Percentiles rank a stretch among this genome's conserved stretches.
Conservation (phyloP, 2,113 vertebrate species). For the Romanogobio albipinnatus region DNA sequence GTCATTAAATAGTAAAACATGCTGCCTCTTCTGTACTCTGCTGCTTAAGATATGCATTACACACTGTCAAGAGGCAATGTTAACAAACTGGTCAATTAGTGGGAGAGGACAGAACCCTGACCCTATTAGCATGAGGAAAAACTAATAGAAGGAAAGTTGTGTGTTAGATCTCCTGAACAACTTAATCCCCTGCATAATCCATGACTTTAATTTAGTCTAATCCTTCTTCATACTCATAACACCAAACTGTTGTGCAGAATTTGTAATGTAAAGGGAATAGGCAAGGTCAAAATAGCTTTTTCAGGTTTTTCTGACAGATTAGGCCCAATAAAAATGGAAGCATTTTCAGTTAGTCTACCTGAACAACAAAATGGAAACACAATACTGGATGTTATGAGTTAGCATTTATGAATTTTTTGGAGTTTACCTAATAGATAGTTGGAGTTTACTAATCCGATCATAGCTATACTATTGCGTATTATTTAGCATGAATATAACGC, state of each 20-base stretch:
- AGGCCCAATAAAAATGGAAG: constrained; percentile 3
- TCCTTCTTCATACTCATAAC: constrained; percentile 71
- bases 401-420: background rate
- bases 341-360: constrained; percentile 24
- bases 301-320: constrained; percentile 32
- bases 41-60: constrained; percentile 52
- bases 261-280: constrained; percentile 46
- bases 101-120: constrained; percentile 63
- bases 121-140: constrained; percentile 61
- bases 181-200: constrained; percentile 80
- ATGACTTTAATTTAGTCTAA: constrained; percentile 76
- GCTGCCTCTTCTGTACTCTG: constrained; percentile 38
- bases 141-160: constrained; percentile 61
- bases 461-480: background rate
- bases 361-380: constrained; percentile 43
- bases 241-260: constrained; percentile 60
- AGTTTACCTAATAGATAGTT: background rate
- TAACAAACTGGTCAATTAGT: constrained; percentile 70
- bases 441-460: too few relatives aligned
- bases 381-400: background rate
- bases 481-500: background rate
- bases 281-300: background rate
- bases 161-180: constrained; percentile 72
- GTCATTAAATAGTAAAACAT: constrained; percentile 37
- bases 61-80: constrained; percentile 51